These are phyloP conservation scores for Proterorhinus semilunaris DNA, from an alignment of 2,113 vertebrate genomes.

Conservation along the genomic window DNA sequence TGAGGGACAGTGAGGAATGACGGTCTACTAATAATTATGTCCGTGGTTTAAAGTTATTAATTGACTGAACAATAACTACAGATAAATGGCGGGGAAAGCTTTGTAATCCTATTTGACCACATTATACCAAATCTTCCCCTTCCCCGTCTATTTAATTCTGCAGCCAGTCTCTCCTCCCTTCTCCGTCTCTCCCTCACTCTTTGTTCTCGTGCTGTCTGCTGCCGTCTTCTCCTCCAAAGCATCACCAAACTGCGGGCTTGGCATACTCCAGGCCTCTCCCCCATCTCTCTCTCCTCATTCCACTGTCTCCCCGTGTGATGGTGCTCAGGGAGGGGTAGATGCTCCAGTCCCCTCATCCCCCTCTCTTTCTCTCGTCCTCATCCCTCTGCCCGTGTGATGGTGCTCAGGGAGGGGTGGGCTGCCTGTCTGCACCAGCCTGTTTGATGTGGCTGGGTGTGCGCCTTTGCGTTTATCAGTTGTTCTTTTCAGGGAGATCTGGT, in stretches of 20 bases:
- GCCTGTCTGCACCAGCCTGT: conserved; percentile 40
- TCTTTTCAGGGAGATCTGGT: not conserved
- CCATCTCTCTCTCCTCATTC: not conserved
- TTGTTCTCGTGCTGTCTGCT: conserved; percentile 67
- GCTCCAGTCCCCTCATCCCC: not conserved
- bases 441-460: conserved; percentile 49
- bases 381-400: not conserved
- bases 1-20: too few species aligned
- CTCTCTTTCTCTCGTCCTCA: too few species aligned
- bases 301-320: not conserved
- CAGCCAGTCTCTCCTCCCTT: conserved; percentile 29
- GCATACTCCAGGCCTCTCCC: conserved; percentile 35
- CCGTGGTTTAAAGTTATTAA: too few species aligned
- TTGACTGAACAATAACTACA: too few species aligned
- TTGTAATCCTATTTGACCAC: too few species aligned
- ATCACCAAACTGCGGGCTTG: conserved; percentile 34
- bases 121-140: too few species aligned
- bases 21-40: too few species aligned
- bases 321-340: not conserved
- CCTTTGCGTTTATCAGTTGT: conserved; percentile 11
- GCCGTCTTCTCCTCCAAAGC: conserved; percentile 11
- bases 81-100: too few species aligned
- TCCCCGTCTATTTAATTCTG: not conserved
- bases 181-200: conserved; percentile 55
- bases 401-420: not conserved